Evolutionary conservation across 2,888 invertebrate species (phyloP).

Genomic region (Himalopsyche kuldschensis): DNA sequence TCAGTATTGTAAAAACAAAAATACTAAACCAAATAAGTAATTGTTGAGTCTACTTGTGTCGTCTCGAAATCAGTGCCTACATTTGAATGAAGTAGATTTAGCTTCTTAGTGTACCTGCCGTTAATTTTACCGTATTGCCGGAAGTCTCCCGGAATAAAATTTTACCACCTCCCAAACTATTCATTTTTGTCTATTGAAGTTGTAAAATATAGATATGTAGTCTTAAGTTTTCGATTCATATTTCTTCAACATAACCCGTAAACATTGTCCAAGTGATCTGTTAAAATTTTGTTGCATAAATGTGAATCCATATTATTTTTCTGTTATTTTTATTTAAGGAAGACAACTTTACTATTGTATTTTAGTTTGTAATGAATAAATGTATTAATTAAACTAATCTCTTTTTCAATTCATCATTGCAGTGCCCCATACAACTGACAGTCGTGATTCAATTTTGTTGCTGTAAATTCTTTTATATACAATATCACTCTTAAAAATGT

Average conservation of each 20-base stretch:
- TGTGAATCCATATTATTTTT: conserved; percentile 9
- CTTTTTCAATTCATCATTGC: neutral
- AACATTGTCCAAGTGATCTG: conserved; percentile 8
- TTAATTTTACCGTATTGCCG: conserved; percentile 6
- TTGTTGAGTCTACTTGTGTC: conserved; percentile 21
- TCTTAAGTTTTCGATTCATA: neutral
- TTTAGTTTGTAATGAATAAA: conserved; percentile 21
- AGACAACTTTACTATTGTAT: conserved; percentile 22
- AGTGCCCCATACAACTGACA: neutral
- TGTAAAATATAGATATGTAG: neutral
- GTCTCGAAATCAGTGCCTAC: conserved; percentile 39
- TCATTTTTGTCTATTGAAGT: neutral
- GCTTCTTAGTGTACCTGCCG: conserved; percentile 36
- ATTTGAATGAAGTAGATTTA: conserved; percentile 27
- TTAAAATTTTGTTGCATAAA: conserved; percentile 24
- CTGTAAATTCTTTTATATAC: no score
- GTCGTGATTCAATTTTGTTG: neutral
- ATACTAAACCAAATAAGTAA: conserved; percentile 6
- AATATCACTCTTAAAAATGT: no score
- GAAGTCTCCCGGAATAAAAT: neutral
- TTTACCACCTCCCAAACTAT: neutral
- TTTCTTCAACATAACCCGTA: neutral
- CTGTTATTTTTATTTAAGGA: conserved; percentile 24
- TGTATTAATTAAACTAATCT: neutral
- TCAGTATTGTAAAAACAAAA: conserved; percentile 31